Conservation (phyloP, 2,888 invertebrate species). For the Drosophila gaucha region DNA sequence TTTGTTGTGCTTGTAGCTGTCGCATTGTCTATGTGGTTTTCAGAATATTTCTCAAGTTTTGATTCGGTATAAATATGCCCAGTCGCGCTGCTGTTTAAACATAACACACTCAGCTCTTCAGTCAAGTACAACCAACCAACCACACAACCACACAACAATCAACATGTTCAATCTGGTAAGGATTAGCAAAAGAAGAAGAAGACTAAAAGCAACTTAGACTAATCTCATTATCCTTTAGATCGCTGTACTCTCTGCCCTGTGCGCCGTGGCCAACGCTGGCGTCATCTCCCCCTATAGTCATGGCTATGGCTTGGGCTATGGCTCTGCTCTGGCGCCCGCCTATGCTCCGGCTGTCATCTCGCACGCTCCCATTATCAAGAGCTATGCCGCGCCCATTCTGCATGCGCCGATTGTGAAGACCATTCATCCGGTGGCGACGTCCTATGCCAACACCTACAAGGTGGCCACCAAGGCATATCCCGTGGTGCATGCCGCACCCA, state of each 20-base stretch:
- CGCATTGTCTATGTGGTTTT: conserved; percentile 58
- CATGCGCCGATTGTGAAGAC: conserved; percentile 79
- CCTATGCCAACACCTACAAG: conserved; percentile 84
- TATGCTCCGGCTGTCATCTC: conserved; percentile 78
- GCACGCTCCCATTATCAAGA: conserved; percentile 77
- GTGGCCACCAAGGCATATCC: conserved; percentile 82
- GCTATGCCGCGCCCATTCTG: conserved; percentile 80
- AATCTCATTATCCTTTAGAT: conserved; percentile 61
- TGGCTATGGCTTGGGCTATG: conserved; percentile 73
- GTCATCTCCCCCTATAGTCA: conserved; percentile 79
- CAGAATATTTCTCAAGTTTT: conserved; percentile 76
- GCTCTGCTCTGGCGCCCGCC: conserved; percentile 74
- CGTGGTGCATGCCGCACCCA: conserved; percentile 77
- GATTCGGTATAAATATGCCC: conserved; percentile 84
- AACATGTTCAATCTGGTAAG: conserved; percentile 85
- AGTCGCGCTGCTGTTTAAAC: conserved; percentile 75
- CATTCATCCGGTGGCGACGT: conserved; percentile 82
- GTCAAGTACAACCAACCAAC: conserved; percentile 67
- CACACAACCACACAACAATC: conserved; percentile 60
- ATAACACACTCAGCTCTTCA: conserved; percentile 83
- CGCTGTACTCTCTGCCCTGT: conserved; percentile 84
- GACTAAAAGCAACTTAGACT: conserved; percentile 11
- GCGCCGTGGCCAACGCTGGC: conserved; percentile 85
- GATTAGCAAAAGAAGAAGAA: conserved; percentile 25
- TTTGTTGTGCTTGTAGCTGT: conserved; percentile 15